Percentiles rank a stretch among this genome's conserved stretches.
Evolutionary conservation across 1,140 invertebrate species (phyloP).

Genomic region (Bombus impatiens): DNA sequence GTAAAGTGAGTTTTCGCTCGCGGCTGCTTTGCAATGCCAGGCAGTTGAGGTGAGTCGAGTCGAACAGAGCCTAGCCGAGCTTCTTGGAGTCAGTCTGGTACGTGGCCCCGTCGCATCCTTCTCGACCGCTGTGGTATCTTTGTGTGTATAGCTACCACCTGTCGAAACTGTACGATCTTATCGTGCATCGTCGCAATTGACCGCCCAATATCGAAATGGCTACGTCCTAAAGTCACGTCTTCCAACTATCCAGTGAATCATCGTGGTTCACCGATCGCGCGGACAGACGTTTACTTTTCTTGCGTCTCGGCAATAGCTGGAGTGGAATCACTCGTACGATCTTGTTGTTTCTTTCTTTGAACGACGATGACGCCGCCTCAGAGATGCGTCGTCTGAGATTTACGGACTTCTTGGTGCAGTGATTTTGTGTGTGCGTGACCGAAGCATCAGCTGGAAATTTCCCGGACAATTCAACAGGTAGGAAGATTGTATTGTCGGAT

Average conservation of each 20-base stretch:
- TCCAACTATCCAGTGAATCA: slow-evolving; percentile 18
- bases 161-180: slow-evolving; percentile 38
- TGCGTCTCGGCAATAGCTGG: not conserved
- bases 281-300: not conserved
- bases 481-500: not conserved
- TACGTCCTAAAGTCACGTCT: slow-evolving; percentile 65
- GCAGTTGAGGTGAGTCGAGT: slow-evolving; percentile 63
- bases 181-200: slow-evolving; percentile 30
- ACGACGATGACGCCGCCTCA: slow-evolving; percentile 1
- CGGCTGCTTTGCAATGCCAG: slow-evolving; percentile 68
- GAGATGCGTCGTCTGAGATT: slow-evolving; percentile 1
- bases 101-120: slow-evolving; percentile 57
- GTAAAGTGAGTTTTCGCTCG: slow-evolving; percentile 69
- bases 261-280: slow-evolving; percentile 21
- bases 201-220: slow-evolving; percentile 75
- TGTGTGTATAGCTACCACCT: slow-evolving; percentile 38
- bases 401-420: slow-evolving; percentile 20
- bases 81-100: slow-evolving; percentile 51
- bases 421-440: slow-evolving; percentile 27
- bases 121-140: slow-evolving; percentile 51
- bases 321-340: not conserved
- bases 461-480: slow-evolving; percentile 35
- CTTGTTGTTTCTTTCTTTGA: not conserved
- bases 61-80: slow-evolving; percentile 52
- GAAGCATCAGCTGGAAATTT: slow-evolving; percentile 24